These are phyloP conservation scores for Drosophila lacteicornis DNA, from an alignment of 1,140 invertebrate genomes.

Conservation along the genomic window DNA sequence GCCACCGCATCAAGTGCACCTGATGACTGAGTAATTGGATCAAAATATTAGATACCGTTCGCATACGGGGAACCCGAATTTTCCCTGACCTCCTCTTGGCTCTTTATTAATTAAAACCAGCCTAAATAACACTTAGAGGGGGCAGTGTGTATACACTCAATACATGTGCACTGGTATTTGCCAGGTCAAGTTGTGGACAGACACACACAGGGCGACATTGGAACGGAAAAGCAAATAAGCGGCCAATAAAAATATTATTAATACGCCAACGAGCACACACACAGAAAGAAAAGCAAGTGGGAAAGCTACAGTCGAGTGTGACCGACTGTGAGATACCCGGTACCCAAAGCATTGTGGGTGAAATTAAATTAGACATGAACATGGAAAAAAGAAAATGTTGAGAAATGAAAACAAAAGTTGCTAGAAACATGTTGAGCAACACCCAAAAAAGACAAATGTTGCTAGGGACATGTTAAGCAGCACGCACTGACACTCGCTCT, in stretches of 20 bases:
- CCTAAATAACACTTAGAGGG: conserved; percentile 7
- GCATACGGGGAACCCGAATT: background rate
- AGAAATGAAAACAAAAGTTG: too few relatives aligned
- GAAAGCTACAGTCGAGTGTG: too few relatives aligned
- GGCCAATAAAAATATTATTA: conserved; percentile 81
- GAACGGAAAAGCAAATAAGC: conserved; percentile 66
- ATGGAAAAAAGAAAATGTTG: too few relatives aligned
- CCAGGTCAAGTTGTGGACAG: conserved; percentile 27
- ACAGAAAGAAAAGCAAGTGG: conserved; percentile 12
- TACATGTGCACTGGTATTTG: conserved; percentile 32
- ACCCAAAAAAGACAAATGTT: too few relatives aligned
- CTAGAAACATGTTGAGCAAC: too few relatives aligned
- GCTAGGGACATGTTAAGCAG: too few relatives aligned
- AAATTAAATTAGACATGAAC: too few relatives aligned
- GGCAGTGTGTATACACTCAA: conserved; percentile 2
- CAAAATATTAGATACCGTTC: conserved; percentile 2
- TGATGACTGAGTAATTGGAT: conserved; percentile 28
- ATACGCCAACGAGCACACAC: conserved; percentile 59
- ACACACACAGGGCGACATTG: conserved; percentile 10
- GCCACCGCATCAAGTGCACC: conserved; percentile 3
- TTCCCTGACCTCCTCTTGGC: background rate
- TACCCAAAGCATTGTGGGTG: too few relatives aligned
- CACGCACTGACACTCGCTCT: too few relatives aligned
- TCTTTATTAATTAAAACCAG: conserved; percentile 60
- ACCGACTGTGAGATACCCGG: too few relatives aligned